phyloP scores from a whole-genome alignment of 30 jellyfish, hydroid and myxozoan species.

The Clytia hemisphaerica region DNA sequence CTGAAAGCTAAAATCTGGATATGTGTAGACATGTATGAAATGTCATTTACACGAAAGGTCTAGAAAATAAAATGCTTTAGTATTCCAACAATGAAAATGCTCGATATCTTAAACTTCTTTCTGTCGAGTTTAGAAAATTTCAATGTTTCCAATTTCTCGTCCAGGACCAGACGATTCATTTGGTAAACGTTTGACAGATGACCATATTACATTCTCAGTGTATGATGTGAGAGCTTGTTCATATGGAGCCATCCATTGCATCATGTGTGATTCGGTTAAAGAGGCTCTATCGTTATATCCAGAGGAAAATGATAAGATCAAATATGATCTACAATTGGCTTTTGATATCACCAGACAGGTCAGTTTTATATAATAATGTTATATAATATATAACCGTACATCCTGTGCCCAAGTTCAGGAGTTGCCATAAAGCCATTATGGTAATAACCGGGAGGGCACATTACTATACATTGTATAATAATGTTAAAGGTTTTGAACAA shows the following conservation, averaged over 20 bases:
- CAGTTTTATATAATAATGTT: too few relatives aligned
- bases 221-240: slow-evolving; percentile 66
- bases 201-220: slow-evolving; percentile 25
- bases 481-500: too few relatives aligned
- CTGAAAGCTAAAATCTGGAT: too few relatives aligned
- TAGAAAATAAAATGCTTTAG: too few relatives aligned
- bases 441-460: too few relatives aligned
- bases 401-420: too few relatives aligned
- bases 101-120: not conserved
- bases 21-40: too few relatives aligned
- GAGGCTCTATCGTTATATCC: slow-evolving; percentile 63
- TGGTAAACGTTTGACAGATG: slow-evolving; percentile 45
- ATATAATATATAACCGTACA: too few relatives aligned
- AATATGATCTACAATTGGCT: slow-evolving; percentile 2
- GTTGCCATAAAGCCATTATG: too few relatives aligned
- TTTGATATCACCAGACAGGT: slow-evolving; percentile 36
- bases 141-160: not conserved
- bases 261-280: slow-evolving; percentile 20
- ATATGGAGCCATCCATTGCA: slow-evolving; percentile 61
- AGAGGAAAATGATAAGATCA: slow-evolving; percentile 31
- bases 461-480: too few relatives aligned
- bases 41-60: too few relatives aligned
- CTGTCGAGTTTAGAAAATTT: not conserved
- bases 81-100: not conserved
- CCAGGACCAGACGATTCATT: slow-evolving; percentile 85